Evolutionary conservation across 2,797 vertebrate genomes (phyloP), one percentile per base, ranked within the genome.

Genomic region (Columba guinea): DNA sequence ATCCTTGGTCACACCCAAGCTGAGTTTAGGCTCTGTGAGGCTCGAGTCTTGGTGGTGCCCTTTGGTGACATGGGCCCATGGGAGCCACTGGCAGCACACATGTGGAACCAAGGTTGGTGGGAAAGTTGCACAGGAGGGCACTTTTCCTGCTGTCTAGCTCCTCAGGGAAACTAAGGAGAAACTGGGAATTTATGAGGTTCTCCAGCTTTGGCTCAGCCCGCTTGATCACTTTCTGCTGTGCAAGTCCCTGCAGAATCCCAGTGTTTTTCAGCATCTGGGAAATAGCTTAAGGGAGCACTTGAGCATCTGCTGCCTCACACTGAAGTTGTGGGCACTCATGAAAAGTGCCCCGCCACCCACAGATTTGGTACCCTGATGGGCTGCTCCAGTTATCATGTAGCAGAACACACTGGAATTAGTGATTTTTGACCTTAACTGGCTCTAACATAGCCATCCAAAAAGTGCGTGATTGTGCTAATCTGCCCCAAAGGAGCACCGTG

Each of bases 1-100:
- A 5, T 32, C 74, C n/a, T 2, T 53, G 34, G 26, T 39, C n/a
- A 52, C 32, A 46, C 46, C 35, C 44, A 41, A 26, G 19, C 30
- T 2, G 0, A 30, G 21, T 30, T 2, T 37, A 79, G 62, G 69
- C 82, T 87, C 23, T 83, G 52, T 1, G 1, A 55, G 64, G 39
- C 93, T 71, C 84, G n/a, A 55, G 64, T 48, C 93, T 71, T 82
- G 37, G 79, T 12, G 55, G 74, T 94, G 84, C 87, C 85, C 62
- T 84, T 87, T 86, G 79, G 83, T 90, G 91, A 83, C 32, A 4
- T 5, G 63, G 77, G 6, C 80, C 84, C 67, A 30, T 1, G 5
- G 30, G 65, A 53, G 52, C 28, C 0, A 0, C 73, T 88, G 77
- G 37, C 74, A 89, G 85, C 32, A 34, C 70, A 23, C 16, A 70